A percentile compares a stretch with the other conserved stretches of the same genome.
Conservation (phyloP, 2,113 vertebrate genomes). For the Scophthalmus maximus region DNA sequence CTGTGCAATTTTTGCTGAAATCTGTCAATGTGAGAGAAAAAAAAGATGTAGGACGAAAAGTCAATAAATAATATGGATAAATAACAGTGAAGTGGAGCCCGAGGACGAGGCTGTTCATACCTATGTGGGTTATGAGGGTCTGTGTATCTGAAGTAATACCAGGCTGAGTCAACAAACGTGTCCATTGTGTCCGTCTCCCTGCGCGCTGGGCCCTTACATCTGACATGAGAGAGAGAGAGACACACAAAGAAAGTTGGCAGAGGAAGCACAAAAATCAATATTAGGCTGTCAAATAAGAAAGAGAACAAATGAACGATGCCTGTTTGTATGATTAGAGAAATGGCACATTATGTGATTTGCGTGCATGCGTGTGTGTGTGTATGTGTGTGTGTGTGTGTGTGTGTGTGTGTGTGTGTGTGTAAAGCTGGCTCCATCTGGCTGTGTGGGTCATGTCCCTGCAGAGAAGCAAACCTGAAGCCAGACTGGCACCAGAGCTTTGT, state of each 20-base stretch:
- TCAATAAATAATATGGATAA: conserved; percentile 6
- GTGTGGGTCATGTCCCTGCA: conserved; percentile 63
- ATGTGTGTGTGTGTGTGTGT: conserved; percentile 26
- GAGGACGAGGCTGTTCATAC: conserved; percentile 72
- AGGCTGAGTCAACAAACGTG: conserved; percentile 96
- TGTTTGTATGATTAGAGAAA: conserved; percentile 51
- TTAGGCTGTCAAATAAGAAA: conserved; percentile 38
- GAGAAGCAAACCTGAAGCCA: conserved; percentile 61
- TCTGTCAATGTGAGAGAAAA: conserved; percentile 6
- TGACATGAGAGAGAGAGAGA: conserved; percentile 60
- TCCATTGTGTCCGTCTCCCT: conserved; percentile 98
- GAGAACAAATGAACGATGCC: conserved; percentile 34
- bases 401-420: conserved; percentile 21
- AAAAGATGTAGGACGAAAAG: conserved; percentile 9
- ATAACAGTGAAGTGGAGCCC: not conserved
- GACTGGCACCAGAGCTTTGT: conserved; percentile 60
- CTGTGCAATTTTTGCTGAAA: conserved; percentile 18
- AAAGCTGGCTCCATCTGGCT: conserved; percentile 67
- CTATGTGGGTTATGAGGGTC: conserved; percentile 89
- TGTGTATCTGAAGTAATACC: conserved; percentile 95
- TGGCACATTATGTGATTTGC: conserved; percentile 44
- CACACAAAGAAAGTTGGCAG: conserved; percentile 27
- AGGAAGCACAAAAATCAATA: conserved; percentile 26
- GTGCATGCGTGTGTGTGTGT: not conserved
- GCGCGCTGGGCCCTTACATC: conserved; percentile 88